Evolutionary conservation across 2,797 vertebrate genomes (phyloP).

Genomic region (Leptodactylus fallax): DNA sequence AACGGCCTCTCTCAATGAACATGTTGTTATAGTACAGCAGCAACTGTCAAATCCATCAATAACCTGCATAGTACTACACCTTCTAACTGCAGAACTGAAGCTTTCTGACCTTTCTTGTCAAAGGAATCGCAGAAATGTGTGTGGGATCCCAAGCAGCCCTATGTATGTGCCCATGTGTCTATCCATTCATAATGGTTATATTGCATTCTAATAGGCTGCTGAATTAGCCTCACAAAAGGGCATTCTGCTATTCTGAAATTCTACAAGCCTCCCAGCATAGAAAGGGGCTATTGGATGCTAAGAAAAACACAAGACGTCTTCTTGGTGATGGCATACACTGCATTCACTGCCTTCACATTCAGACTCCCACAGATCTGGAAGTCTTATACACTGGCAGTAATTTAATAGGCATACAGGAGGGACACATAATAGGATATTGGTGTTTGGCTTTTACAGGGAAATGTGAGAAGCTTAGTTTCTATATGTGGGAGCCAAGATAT

Average conservation of each 20-base stretch:
- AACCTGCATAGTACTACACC: not conserved
- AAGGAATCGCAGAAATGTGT: conserved; percentile 26
- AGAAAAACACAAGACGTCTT: conserved; percentile 32
- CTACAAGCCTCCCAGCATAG: conserved; percentile 23
- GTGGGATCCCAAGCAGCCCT: conserved; percentile 2
- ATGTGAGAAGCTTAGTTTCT: conserved; percentile 33
- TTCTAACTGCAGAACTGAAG: not conserved
- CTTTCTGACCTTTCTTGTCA: conserved; percentile 26
- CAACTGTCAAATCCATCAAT: conserved; percentile 9
- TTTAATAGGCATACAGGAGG: conserved; percentile 68
- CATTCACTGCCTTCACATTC: conserved; percentile 15
- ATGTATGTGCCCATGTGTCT: conserved; percentile 18
- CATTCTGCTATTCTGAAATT: conserved; percentile 38
- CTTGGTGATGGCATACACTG: conserved; percentile 3
- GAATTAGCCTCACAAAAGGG: not conserved
- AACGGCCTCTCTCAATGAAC: not conserved
- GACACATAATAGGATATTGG: conserved; percentile 31
- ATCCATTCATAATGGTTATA: conserved; percentile 13
- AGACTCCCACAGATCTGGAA: conserved; percentile 73
- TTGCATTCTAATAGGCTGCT: conserved; percentile 20
- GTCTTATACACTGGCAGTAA: conserved; percentile 69
- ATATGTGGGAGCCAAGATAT: not conserved
- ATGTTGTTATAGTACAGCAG: not conserved
- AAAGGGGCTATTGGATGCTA: conserved; percentile 40
- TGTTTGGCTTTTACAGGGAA: conserved; percentile 45